Evolutionary conservation across 2,888 invertebrate genomes (phyloP).

Genomic region (Amaurobius ferox): DNA sequence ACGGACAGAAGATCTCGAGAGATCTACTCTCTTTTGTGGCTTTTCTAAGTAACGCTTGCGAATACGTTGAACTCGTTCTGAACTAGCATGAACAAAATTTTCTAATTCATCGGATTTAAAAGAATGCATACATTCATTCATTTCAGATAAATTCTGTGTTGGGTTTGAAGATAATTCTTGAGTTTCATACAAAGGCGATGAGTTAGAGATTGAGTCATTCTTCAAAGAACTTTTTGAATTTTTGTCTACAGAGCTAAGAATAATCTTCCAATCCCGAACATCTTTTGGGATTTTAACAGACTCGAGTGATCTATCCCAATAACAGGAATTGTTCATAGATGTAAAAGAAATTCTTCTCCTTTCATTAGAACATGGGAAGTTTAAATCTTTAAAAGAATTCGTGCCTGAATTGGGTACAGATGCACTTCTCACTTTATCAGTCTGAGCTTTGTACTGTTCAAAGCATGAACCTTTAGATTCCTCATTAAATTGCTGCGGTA

Average conservation of each 20-base stretch:
- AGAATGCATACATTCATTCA: too few species aligned
- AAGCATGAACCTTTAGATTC: background rate
- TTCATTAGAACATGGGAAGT: background rate
- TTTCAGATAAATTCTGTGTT: background rate
- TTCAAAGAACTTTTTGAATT: background rate
- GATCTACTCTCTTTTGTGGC: slow-evolving; percentile 66
- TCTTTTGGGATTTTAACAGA: slow-evolving; percentile 61
- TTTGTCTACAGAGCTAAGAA: slow-evolving; percentile 30
- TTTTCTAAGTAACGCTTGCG: slow-evolving; percentile 73
- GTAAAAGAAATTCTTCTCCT: slow-evolving; percentile 22
- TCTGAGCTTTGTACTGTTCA: background rate
- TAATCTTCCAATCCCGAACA: slow-evolving; percentile 66
- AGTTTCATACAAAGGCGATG: background rate
- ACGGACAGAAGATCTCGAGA: slow-evolving; percentile 68
- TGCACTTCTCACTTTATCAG: background rate
- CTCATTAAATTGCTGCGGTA: background rate
- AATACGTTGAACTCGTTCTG: slow-evolving; percentile 73
- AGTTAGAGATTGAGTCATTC: background rate
- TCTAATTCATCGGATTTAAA: slow-evolving; percentile 71
- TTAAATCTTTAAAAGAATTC: background rate
- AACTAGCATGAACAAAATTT: slow-evolving; percentile 72
- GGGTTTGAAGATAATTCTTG: background rate
- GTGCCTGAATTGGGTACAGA: background rate
- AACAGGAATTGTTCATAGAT: background rate
- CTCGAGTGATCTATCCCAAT: slow-evolving; percentile 22